Percentiles rank a stretch among this genome's conserved stretches.
These are phyloP conservation scores for Parauchenoglanis ngamensis DNA, from an alignment of 2,797 vertebrate species.

Conservation along the genomic window DNA sequence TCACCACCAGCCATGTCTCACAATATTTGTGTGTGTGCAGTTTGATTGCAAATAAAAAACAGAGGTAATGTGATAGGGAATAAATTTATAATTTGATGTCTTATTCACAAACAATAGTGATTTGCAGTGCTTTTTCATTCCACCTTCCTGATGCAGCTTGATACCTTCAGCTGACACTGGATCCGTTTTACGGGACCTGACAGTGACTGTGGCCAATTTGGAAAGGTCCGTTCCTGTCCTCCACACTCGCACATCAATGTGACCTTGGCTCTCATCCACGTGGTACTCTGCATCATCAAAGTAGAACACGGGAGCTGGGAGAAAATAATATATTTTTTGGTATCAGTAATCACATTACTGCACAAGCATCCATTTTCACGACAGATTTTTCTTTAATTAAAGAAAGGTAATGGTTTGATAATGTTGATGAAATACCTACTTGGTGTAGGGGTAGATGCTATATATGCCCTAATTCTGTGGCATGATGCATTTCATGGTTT, in stretches of 20 bases:
- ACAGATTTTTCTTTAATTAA: not conserved
- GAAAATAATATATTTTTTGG: not conserved
- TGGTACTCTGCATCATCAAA: constrained; percentile 81
- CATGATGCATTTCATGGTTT: not conserved
- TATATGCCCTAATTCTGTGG: not conserved
- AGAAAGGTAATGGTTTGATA: not conserved
- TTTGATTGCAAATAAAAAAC: not conserved
- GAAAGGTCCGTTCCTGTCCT: constrained; percentile 88
- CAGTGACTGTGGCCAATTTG: constrained; percentile 80
- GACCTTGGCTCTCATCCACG: constrained; percentile 86
- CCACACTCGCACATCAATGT: constrained; percentile 85
- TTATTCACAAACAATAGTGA: not conserved
- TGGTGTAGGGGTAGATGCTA: not conserved
- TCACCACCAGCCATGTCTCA: not conserved
- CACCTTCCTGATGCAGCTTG: not conserved
- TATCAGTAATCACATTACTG: not conserved
- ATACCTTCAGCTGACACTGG: constrained; percentile 86
- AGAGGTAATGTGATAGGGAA: not conserved
- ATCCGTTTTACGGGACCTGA: constrained; percentile 85
- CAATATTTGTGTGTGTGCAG: not conserved
- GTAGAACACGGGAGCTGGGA: constrained; percentile 81
- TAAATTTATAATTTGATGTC: not conserved
- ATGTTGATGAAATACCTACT: not conserved
- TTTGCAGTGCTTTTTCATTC: not conserved
- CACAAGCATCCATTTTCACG: not conserved